Evolutionary conservation across 2,113 vertebrate genomes (phyloP), one percentile per base, ranked within the genome.

Genomic region (Psittacara wagleri): DNA sequence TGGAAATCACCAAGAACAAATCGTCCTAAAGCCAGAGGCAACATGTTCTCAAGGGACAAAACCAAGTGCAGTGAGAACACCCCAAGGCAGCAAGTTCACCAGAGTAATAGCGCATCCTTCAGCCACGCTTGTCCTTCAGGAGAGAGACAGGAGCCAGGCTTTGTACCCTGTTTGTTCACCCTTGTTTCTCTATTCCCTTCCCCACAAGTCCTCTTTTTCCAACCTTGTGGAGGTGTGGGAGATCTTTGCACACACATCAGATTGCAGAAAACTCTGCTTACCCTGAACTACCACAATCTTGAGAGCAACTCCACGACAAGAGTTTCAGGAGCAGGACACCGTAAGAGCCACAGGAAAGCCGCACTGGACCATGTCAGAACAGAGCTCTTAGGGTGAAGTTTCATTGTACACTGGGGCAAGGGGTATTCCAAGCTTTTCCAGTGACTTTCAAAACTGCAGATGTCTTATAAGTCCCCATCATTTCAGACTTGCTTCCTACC

Each of bases 1-100:
- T 62, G 61, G 61, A 44, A 35, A 88, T 29, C 70, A 86, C 48
- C 87, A 83, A 88, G 90, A 94, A 96, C 94, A 95, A 90, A 72
- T 51, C 0, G 76, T 95, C 72, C 93, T 51, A 68, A 92, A 80
- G 49, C 68, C 76, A 90, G 79, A 94, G 79, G 80, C 83, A 68
- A 11, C 68, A 77, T 61, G 24, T 64, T 59, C 93, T 68, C 88
- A 57, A 44, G 76, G 73, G 64, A 88, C 79, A 90, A 68, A 68
- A 63, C 7, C 72, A 88, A 90, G 76, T 86, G 79, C 61, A 92
- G 66, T 46, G 37, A 74, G 63, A 94, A 85, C 61, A 90, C 14
- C 59, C 63, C 82, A 76, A 59, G 49, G 85, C 79, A 91, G 79
- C 57, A 62, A 89, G 54, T 8, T 90, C 41, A 83, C 63, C 75